phyloP scores from a whole-genome alignment of 2,888 invertebrate genomes.

The Lithosia quadra region DNA sequence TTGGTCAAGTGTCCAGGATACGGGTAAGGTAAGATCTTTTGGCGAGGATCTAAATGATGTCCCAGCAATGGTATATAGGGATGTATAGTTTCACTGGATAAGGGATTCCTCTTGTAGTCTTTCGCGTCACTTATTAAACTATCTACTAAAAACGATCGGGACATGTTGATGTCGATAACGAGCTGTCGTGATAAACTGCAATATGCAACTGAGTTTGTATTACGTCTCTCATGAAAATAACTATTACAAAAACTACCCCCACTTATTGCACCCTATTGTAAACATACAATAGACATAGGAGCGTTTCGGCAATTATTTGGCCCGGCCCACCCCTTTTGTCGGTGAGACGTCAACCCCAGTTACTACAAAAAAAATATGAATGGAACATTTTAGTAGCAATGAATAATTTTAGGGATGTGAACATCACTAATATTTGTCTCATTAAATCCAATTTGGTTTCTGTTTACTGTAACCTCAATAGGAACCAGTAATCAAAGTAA shows the following conservation, averaged over 20 bases:
- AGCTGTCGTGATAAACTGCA: constrained; percentile 61
- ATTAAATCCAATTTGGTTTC: constrained; percentile 47
- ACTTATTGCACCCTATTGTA: constrained; percentile 85
- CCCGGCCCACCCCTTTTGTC: constrained; percentile 86
- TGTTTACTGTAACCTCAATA: neutral
- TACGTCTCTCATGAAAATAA: constrained; percentile 75
- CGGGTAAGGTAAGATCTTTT: constrained; percentile 88
- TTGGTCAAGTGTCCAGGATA: constrained; percentile 89
- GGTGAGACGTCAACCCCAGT: constrained; percentile 82
- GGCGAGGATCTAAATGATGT: constrained; percentile 71
- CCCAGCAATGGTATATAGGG: constrained; percentile 73
- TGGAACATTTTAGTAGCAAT: constrained; percentile 84
- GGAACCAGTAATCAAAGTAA: neutral
- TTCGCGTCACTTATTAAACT: constrained; percentile 90
- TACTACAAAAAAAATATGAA: constrained; percentile 79
- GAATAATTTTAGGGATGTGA: constrained; percentile 83
- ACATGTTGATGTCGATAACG: constrained; percentile 85
- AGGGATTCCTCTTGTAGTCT: constrained; percentile 70
- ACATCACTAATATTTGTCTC: constrained; percentile 84
- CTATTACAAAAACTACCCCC: constrained; percentile 87
- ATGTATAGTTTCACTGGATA: constrained; percentile 75
- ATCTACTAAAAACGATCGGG: constrained; percentile 93
- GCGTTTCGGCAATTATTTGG: constrained; percentile 86
- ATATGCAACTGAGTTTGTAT: constrained; percentile 71
- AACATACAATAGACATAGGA: constrained; percentile 84